phyloP scores from a whole-genome alignment of 2,797 vertebrate species.

The Tenualosa thibaudeaui region DNA sequence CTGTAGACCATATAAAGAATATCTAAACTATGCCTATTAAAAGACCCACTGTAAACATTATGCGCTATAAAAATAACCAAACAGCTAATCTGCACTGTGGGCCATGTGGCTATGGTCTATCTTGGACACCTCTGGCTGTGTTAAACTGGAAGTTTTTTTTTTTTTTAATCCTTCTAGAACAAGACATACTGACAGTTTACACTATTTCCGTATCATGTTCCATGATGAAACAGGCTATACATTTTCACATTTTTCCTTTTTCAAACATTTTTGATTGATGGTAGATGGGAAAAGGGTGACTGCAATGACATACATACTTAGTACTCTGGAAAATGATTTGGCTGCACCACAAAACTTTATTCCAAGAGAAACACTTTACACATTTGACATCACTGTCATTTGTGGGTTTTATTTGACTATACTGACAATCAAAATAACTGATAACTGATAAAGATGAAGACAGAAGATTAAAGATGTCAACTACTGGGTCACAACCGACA shows the following conservation, averaged over 20 bases:
- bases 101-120: background rate
- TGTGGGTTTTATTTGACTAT: background rate
- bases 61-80: background rate
- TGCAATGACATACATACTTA: background rate
- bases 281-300: background rate
- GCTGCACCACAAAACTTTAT: background rate
- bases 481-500: background rate
- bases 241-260: background rate
- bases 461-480: background rate
- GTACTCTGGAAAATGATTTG: background rate
- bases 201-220: background rate
- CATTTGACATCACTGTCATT: background rate
- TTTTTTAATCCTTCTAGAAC: background rate
- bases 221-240: background rate
- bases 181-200: background rate
- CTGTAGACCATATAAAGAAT: slow-evolving; percentile 14
- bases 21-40: slow-evolving; percentile 21
- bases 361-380: background rate
- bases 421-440: background rate
- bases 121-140: no score
- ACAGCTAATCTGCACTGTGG: background rate
- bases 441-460: background rate
- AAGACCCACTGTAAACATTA: slow-evolving; percentile 2
- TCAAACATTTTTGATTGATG: background rate
- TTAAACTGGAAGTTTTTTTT: no score